A percentile compares a stretch with the other conserved stretches of the same genome.
phyloP scores from a whole-genome alignment of 2,797 vertebrate species.

The Megalops cyprinoides region DNA sequence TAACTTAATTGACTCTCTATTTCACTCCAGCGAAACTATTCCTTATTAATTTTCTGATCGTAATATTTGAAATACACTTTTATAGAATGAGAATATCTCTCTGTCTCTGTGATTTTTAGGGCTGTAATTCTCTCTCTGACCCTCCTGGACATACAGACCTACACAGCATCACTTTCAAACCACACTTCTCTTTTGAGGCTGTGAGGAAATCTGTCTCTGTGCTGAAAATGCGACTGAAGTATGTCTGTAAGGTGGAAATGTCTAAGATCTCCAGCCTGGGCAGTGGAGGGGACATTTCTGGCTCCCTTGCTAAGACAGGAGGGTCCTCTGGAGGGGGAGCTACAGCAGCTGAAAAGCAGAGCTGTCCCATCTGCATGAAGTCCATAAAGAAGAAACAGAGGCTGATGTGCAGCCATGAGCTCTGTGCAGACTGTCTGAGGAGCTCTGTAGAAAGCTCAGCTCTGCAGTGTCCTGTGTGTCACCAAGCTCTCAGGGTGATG shows the following conservation, averaged over 20 bases:
- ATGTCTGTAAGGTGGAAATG: slow-evolving; percentile 13
- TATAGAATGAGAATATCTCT: not conserved
- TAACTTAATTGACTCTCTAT: too few relatives aligned
- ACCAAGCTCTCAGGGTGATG: not conserved
- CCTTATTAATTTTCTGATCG: too few relatives aligned
- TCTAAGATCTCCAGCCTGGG: slow-evolving; percentile 26
- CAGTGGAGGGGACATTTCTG: too few relatives aligned
- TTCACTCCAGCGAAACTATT: not conserved
- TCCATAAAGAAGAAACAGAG: slow-evolving; percentile 1
- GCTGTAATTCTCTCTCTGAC: slow-evolving; percentile 12
- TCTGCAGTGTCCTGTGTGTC: slow-evolving; percentile 11
- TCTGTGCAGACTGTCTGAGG: slow-evolving; percentile 6
- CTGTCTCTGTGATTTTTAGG: slow-evolving; percentile 5
- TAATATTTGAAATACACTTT: not conserved
- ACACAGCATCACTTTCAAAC: slow-evolving; percentile 33
- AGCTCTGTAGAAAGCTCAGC: not conserved
- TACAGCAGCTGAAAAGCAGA: not conserved
- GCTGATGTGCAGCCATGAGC: not conserved
- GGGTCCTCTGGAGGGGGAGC: not conserved
- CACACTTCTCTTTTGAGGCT: too few relatives aligned
- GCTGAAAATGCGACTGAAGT: too few relatives aligned
- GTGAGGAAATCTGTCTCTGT: too few relatives aligned
- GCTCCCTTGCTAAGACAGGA: not conserved
- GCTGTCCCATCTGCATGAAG: not conserved
- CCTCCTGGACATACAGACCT: not conserved